A percentile compares a stretch with the other conserved stretches of the same genome.
Evolutionary conservation across 1,140 invertebrate species (phyloP).

Genomic region (Notospermus geniculatus): DNA sequence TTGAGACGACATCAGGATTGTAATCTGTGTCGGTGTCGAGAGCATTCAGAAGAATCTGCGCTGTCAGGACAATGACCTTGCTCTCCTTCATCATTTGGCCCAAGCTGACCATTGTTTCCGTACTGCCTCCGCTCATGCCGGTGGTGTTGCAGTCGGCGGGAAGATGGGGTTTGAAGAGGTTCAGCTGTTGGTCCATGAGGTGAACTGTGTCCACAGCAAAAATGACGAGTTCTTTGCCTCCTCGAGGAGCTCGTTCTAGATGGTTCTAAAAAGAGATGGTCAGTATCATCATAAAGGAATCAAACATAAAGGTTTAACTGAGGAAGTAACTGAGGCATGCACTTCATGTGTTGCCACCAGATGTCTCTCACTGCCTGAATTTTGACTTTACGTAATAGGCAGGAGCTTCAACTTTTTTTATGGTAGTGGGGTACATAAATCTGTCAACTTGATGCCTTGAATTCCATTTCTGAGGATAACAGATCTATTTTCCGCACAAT

Average conservation of each 20-base stretch:
- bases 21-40: slow-evolving; percentile 18
- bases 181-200: slow-evolving; percentile 44
- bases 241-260: slow-evolving; percentile 16
- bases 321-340: too few species aligned
- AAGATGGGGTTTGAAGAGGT: slow-evolving; percentile 32
- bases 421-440: too few species aligned
- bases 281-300: too few species aligned
- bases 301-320: too few species aligned
- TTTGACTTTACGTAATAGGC: too few species aligned
- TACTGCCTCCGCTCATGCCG: slow-evolving; percentile 25
- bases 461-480: too few species aligned
- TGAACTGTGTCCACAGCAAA: slow-evolving; percentile 46
- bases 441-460: too few species aligned
- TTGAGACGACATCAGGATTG: too few species aligned
- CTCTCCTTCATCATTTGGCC: slow-evolving; percentile 25
- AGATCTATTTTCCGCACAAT: too few species aligned
- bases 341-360: too few species aligned
- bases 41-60: slow-evolving; percentile 49
- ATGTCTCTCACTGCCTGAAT: too few species aligned
- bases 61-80: slow-evolving; percentile 47
- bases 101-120: slow-evolving; percentile 16
- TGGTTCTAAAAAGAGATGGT: slow-evolving; percentile 28
- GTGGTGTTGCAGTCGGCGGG: slow-evolving; percentile 19
- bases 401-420: too few species aligned
- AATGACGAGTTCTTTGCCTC: slow-evolving; percentile 25